A percentile compares a stretch with the other conserved stretches of the same genome.
These are phyloP conservation scores for Trichopria drosophilae DNA, from an alignment of 2,888 invertebrate genomes.

Conservation along the genomic window DNA sequence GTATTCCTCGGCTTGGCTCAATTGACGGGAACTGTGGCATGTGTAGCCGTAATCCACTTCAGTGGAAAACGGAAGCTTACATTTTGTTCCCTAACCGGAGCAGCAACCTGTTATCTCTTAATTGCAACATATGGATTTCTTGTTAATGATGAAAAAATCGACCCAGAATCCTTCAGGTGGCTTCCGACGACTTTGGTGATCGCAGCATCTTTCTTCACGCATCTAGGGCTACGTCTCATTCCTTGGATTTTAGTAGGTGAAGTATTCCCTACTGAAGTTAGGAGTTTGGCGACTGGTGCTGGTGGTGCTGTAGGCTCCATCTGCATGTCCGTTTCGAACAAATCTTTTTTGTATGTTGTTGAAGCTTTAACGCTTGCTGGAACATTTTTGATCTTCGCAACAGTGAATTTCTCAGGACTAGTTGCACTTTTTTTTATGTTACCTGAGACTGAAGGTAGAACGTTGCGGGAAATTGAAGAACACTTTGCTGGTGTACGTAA, in stretches of 20 bases:
- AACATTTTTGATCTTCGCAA: slow-evolving; percentile 72
- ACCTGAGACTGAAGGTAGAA: slow-evolving; percentile 83
- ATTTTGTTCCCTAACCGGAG: slow-evolving; percentile 69
- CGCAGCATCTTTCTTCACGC: slow-evolving; percentile 69
- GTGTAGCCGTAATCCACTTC: slow-evolving; percentile 70
- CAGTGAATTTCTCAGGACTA: slow-evolving; percentile 68
- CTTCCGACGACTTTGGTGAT: slow-evolving; percentile 70
- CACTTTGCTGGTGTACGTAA: slow-evolving; percentile 68
- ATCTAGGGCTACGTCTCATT: slow-evolving; percentile 70
- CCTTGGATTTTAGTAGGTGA: slow-evolving; percentile 84
- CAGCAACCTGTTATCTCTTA: slow-evolving; percentile 67
- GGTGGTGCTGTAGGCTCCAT: slow-evolving; percentile 76
- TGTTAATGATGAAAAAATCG: slow-evolving; percentile 32
- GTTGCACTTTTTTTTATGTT: slow-evolving; percentile 68
- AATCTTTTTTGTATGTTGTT: slow-evolving; percentile 71
- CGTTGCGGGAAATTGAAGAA: slow-evolving; percentile 70
- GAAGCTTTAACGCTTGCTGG: slow-evolving; percentile 68
- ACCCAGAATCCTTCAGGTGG: slow-evolving; percentile 60
- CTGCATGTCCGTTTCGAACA: slow-evolving; percentile 75
- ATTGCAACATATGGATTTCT: slow-evolving; percentile 64
- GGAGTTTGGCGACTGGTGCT: slow-evolving; percentile 73
- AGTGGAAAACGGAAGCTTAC: slow-evolving; percentile 73
- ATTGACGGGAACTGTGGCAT: slow-evolving; percentile 68
- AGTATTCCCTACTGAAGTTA: slow-evolving; percentile 61
- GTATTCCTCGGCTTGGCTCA: slow-evolving; percentile 73